Evolutionary conservation across 1,140 invertebrate species (phyloP).

Genomic region (Plodia interpunctella): DNA sequence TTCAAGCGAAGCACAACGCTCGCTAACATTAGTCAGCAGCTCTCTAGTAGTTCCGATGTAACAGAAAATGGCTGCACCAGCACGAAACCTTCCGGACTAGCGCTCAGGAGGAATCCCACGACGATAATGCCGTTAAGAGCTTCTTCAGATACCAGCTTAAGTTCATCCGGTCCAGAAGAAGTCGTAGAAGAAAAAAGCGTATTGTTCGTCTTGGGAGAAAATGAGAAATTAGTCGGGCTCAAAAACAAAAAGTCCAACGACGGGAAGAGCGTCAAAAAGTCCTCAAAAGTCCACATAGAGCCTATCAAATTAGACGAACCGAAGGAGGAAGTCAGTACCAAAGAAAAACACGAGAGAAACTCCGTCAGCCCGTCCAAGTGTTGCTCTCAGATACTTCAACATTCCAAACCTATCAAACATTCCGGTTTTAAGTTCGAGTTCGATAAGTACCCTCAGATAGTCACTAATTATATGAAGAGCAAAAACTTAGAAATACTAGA

Average conservation of each 20-base stretch:
- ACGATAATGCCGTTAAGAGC: slow-evolving; percentile 44
- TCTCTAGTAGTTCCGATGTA: slow-evolving; percentile 50
- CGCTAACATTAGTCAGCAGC: slow-evolving; percentile 51
- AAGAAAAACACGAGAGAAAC: slow-evolving; percentile 33
- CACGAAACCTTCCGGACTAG: slow-evolving; percentile 20
- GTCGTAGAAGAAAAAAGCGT: slow-evolving; percentile 73
- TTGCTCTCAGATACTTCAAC: slow-evolving; percentile 74
- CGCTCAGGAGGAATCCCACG: slow-evolving; percentile 47
- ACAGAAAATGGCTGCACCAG: slow-evolving; percentile 18
- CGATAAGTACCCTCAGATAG: slow-evolving; percentile 83
- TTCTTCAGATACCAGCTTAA: slow-evolving; percentile 51
- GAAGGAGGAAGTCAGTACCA: slow-evolving; percentile 26
- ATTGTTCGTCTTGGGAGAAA: slow-evolving; percentile 87
- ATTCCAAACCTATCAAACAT: slow-evolving; percentile 80
- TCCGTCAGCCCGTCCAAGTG: slow-evolving; percentile 54
- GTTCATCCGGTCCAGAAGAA: slow-evolving; percentile 49
- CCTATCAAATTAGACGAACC: slow-evolving; percentile 29
- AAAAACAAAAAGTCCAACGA: slow-evolving; percentile 73
- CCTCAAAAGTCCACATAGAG: slow-evolving; percentile 48
- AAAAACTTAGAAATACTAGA: slow-evolving; percentile 82
- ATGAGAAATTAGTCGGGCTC: slow-evolving; percentile 80
- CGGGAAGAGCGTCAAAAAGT: slow-evolving; percentile 58
- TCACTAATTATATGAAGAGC: slow-evolving; percentile 84
- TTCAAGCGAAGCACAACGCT: slow-evolving; percentile 53
- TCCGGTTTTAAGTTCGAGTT: slow-evolving; percentile 84